Conservation (phyloP, 2,797 vertebrate genomes). For the Melanotaenia nigrans region DNA sequence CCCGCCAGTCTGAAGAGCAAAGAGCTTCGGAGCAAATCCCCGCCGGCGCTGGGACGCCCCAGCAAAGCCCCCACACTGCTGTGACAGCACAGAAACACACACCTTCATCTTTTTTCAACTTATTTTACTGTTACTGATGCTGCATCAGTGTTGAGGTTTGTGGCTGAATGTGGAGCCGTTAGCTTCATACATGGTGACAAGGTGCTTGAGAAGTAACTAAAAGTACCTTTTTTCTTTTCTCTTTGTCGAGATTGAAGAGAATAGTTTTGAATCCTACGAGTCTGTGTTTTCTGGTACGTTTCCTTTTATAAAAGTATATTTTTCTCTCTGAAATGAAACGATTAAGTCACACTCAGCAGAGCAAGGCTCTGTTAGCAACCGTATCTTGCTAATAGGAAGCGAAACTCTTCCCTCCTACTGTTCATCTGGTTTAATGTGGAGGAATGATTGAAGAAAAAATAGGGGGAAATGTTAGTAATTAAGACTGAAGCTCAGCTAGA, state of each 20-base stretch:
- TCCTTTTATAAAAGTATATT: slow-evolving; percentile 9
- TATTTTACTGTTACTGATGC: background rate
- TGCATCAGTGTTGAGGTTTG: background rate
- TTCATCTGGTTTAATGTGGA: background rate
- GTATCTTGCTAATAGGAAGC: background rate
- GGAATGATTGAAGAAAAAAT: background rate
- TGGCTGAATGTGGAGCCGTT: slow-evolving; percentile 16
- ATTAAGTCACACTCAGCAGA: background rate
- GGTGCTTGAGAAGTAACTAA: slow-evolving; percentile 9
- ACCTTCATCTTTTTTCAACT: background rate
- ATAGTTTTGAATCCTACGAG: background rate
- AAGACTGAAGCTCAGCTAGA: no score
- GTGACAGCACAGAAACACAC: slow-evolving; percentile 69
- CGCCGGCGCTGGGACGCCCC: slow-evolving; percentile 83
- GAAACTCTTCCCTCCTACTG: background rate
- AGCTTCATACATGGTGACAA: slow-evolving; percentile 8
- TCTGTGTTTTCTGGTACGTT: slow-evolving; percentile 24
- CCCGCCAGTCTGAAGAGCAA: slow-evolving; percentile 83
- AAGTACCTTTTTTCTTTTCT: background rate
- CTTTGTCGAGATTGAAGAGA: background rate
- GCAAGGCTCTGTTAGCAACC: slow-evolving; percentile 1
- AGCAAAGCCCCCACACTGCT: slow-evolving; percentile 93
- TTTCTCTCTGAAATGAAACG: background rate
- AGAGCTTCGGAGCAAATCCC: slow-evolving; percentile 84
- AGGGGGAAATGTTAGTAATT: background rate